Evolutionary conservation across 2,888 invertebrate genomes (phyloP).

Genomic region (Glomeris marginata): DNA sequence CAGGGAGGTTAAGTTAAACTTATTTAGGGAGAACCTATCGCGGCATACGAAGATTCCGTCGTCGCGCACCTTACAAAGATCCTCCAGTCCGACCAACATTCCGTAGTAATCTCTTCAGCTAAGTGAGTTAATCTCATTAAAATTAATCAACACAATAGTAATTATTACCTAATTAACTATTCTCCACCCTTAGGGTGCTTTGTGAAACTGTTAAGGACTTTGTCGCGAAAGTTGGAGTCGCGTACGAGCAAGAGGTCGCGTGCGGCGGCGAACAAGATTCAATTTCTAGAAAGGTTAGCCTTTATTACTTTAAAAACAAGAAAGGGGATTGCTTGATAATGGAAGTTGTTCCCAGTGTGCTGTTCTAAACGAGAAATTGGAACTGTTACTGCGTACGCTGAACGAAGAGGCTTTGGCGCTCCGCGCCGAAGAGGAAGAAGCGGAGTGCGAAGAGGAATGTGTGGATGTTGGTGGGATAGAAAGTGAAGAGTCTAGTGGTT

Average conservation of each 20-base stretch:
- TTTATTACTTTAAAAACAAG: not conserved
- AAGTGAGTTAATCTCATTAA: slow-evolving; percentile 36
- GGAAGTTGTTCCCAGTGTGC: slow-evolving; percentile 38
- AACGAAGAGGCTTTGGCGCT: slow-evolving; percentile 44
- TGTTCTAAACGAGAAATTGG: slow-evolving; percentile 57
- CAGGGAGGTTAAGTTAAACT: not conserved
- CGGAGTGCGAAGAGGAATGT: slow-evolving; percentile 13
- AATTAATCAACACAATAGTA: not conserved
- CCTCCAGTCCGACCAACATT: slow-evolving; percentile 62
- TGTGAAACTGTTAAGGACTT: slow-evolving; percentile 68
- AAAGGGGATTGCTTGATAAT: not conserved
- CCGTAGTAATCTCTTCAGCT: slow-evolving; percentile 52
- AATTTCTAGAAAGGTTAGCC: slow-evolving; percentile 38
- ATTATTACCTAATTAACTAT: slow-evolving; percentile 6
- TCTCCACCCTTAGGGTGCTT: slow-evolving; percentile 38
- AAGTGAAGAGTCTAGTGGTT: not conserved
- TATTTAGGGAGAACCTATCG: slow-evolving; percentile 34
- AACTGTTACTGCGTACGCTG: slow-evolving; percentile 52
- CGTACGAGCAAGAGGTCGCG: slow-evolving; percentile 21
- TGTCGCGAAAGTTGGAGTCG: slow-evolving; percentile 37
- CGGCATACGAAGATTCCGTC: slow-evolving; percentile 60
- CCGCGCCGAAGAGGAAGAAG: slow-evolving; percentile 21
- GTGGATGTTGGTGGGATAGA: slow-evolving; percentile 12
- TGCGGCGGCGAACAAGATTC: slow-evolving; percentile 20
- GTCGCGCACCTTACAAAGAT: slow-evolving; percentile 71